Conservation (phyloP, 2,113 vertebrate genomes). For the Felis chaus region DNA sequence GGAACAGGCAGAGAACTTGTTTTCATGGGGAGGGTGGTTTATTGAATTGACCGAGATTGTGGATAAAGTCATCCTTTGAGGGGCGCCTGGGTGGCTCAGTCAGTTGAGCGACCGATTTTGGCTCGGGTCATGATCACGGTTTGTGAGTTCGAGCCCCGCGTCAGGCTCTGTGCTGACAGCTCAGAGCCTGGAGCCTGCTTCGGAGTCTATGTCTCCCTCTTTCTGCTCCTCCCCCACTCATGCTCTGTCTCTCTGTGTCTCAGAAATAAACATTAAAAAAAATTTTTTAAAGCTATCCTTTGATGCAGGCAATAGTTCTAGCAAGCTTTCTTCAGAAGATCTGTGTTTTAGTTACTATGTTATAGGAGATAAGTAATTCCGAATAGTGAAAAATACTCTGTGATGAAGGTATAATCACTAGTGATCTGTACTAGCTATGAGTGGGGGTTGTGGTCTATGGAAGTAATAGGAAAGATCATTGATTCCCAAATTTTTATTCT, state of each 20-base stretch:
- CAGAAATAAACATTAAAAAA: too few relatives aligned
- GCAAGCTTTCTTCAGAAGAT: not conserved
- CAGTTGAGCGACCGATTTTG: too few relatives aligned
- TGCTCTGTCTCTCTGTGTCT: too few relatives aligned
- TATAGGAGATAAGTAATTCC: not conserved
- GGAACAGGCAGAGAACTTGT: not conserved
- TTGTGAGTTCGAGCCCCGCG: too few relatives aligned
- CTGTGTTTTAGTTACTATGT: not conserved
- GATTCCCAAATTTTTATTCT: not conserved
- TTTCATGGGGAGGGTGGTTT: not conserved
- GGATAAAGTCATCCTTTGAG: not conserved
- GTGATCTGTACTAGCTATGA: not conserved
- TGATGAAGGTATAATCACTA: not conserved
- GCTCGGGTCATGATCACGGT: too few relatives aligned
- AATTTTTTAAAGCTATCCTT: not conserved
- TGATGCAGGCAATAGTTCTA: not conserved
- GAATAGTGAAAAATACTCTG: not conserved
- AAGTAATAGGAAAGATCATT: not conserved
- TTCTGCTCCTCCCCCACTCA: too few relatives aligned
- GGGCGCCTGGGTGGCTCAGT: too few relatives aligned
- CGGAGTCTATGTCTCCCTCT: too few relatives aligned
- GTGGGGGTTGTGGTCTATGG: not conserved
- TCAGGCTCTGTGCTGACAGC: too few relatives aligned
- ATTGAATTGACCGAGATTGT: not conserved
- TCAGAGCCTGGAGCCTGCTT: too few relatives aligned